Percentiles rank a stretch among this genome's conserved stretches.
Conservation (phyloP, 2,797 vertebrate genomes). For the Gambelia wislizenii region DNA sequence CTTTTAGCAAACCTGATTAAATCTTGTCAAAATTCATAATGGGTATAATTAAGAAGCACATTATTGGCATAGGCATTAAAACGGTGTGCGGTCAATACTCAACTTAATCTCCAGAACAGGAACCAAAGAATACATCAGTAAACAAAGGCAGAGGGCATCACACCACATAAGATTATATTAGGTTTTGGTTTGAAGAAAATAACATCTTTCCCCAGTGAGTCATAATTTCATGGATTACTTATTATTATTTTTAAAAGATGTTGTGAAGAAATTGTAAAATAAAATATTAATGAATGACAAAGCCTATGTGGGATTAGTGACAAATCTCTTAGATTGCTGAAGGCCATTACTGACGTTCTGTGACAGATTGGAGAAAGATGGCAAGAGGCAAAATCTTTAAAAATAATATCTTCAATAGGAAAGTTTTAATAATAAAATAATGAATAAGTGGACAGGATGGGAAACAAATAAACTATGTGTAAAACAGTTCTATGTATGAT, state of each 20-base stretch:
- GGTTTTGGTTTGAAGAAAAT: background rate
- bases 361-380: background rate
- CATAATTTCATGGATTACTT: background rate
- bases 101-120: constrained; percentile 22
- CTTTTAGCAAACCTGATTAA: constrained; percentile 18
- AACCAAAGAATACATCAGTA: constrained; percentile 21
- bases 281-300: constrained; percentile 6
- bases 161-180: background rate
- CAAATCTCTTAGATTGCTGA: background rate
- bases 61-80: constrained; percentile 28
- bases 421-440: background rate
- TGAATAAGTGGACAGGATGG: background rate
- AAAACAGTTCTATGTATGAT: background rate
- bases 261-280: background rate
- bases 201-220: background rate
- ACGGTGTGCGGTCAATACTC: constrained; percentile 23
- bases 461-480: background rate
- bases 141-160: background rate
- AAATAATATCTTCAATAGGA: background rate
- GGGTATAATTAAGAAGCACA: constrained; percentile 26
- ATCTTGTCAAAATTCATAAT: constrained; percentile 27
- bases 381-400: background rate
- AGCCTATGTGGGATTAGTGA: background rate
- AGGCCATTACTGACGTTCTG: background rate
- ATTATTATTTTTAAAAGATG: background rate